A percentile compares a stretch with the other conserved stretches of the same genome.
These are phyloP conservation scores for Linnaemya tessellans DNA, from an alignment of 2,888 invertebrate genomes.

Conservation along the genomic window DNA sequence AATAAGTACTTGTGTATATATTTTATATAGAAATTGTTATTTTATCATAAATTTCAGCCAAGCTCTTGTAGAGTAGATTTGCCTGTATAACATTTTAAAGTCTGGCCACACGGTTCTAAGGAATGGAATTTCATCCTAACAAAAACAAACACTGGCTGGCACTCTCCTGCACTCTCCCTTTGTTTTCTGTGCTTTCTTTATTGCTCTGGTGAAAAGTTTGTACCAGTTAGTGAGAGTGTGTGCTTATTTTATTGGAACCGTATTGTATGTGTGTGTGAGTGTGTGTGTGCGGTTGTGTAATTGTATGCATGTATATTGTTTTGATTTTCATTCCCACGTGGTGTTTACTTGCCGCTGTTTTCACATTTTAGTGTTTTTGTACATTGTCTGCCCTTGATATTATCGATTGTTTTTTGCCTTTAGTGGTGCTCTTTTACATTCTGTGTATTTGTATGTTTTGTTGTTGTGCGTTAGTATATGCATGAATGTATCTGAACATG, in stretches of 20 bases:
- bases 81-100: background rate
- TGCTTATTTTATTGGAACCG: background rate
- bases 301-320: slow-evolving; percentile 46
- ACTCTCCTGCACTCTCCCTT: background rate
- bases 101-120: background rate
- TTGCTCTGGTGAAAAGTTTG: background rate
- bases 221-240: slow-evolving; percentile 1
- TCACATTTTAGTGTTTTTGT: slow-evolving; percentile 72
- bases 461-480: background rate
- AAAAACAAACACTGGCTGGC: background rate
- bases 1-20: no score
- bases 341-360: slow-evolving; percentile 70
- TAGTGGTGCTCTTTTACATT: slow-evolving; percentile 57
- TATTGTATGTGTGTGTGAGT: background rate
- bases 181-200: slow-evolving; percentile 22
- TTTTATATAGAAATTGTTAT: no score
- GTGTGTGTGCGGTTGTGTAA: background rate
- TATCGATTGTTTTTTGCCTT: slow-evolving; percentile 81
- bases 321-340: slow-evolving; percentile 71
- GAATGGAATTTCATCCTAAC: background rate
- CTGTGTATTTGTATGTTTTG: background rate
- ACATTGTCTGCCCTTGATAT: slow-evolving; percentile 83
- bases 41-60: no score
- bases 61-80: background rate
- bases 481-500: background rate